A percentile compares a stretch with the other conserved stretches of the same genome.
phyloP scores from a whole-genome alignment of 2,113 vertebrate genomes.

The Otocyon megalotis region DNA sequence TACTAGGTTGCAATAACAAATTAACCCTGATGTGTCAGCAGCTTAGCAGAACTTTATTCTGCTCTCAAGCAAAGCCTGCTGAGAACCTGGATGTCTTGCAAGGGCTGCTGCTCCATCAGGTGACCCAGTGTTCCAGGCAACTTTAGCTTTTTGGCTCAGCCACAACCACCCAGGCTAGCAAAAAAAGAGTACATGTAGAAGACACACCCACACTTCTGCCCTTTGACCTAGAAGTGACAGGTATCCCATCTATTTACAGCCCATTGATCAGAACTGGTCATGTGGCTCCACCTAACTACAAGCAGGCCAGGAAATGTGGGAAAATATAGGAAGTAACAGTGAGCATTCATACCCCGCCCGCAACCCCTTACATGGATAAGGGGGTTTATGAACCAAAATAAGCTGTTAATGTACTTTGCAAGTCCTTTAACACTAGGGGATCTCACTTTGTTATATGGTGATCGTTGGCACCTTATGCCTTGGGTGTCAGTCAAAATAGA shows the following conservation, averaged over 20 bases:
- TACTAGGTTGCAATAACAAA: not conserved
- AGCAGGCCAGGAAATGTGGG: not conserved
- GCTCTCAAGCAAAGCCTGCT: not conserved
- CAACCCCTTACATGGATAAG: not conserved
- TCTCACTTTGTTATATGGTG: not conserved
- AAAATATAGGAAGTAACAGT: not conserved
- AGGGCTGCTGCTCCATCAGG: not conserved
- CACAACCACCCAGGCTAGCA: not conserved
- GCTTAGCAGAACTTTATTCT: not conserved
- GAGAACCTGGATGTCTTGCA: not conserved
- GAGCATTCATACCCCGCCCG: not conserved
- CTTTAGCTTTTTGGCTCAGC: not conserved
- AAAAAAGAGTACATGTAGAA: not conserved
- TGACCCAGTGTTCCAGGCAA: not conserved
- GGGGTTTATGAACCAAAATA: not conserved
- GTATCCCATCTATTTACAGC: not conserved
- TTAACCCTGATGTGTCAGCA: not conserved
- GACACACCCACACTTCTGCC: not conserved
- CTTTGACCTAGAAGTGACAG: not conserved
- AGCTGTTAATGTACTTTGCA: not conserved
- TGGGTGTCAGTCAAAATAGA: not conserved
- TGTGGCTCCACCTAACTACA: not conserved
- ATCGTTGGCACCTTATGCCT: not conserved
- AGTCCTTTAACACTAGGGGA: not conserved
- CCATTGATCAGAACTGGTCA: not conserved